Base-by-base conservation (phyloP, 2,113 vertebrate genomes). In the Canis aureus region DNA sequence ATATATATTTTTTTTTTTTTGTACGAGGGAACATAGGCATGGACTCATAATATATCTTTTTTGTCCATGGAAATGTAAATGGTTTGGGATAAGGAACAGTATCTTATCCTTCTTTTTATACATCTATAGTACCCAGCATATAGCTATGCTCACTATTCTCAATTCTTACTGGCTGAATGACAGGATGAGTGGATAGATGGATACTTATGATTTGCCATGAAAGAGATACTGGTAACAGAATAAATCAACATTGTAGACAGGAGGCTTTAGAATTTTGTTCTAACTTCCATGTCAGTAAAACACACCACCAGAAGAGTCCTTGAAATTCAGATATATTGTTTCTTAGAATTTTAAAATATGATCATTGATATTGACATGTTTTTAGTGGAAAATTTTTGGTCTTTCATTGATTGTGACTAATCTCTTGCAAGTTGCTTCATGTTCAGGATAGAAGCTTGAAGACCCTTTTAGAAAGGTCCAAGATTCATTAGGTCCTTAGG, bases 261-360 rank as follows among this genome's bases (percentile, higher is more conserved):
- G 15, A 82, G 17, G 6, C 32, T 83, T 83, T 83, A 51, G 51
- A 17, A 43, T 95, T 89, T 79, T 69, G n/a, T 81, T 86, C 67
- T 79, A n/a, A 92, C 11, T 79, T 87, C 81, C 4, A 76, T 82
- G 17, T 67, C 43, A 76, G 27, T n/a, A 32, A 89, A n/a, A 80
- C 27, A 88, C 53, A n/a, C 66, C 12, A 43, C 5, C 27, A 11
- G 85, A 80, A 71, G 25, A 69, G 53, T 67, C 59, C 19, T 53
- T 76, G 73, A 86, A 74, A 91, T 74, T 1, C 57, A 8, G 25
- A 25, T 32, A 9, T 0, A 88, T 43, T 71, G 3, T 81, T 96
- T 76, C 93, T 94, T 95, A 74, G 11, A 96, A 79, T 84, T 93
- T 78, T 82, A 43, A 83, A 91, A 78, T 73, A 17, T 76, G 23